Evolutionary conservation across 2,888 invertebrate species (phyloP).

Genomic region (Deroplatys truncata): DNA sequence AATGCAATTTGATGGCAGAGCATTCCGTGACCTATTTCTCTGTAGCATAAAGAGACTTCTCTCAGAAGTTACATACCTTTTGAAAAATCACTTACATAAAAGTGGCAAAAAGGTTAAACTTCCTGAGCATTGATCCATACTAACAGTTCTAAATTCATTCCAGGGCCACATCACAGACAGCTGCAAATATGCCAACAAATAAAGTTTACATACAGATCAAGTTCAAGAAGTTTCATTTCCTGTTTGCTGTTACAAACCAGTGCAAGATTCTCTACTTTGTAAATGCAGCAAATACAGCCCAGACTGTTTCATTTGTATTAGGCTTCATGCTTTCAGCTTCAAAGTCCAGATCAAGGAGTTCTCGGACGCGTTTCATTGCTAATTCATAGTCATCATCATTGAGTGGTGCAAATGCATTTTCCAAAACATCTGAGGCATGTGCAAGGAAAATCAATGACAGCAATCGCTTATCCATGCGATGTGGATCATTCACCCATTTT

Average conservation of each 20-base stretch:
- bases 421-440: conserved; percentile 97
- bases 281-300: conserved; percentile 98
- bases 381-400: conserved; percentile 97
- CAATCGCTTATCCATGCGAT: conserved; percentile 93
- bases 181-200: neutral
- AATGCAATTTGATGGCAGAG: neutral
- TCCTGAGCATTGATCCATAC: neutral
- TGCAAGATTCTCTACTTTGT: conserved; percentile 68
- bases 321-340: conserved; percentile 92
- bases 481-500: conserved; percentile 96
- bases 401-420: conserved; percentile 98
- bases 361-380: conserved; percentile 95
- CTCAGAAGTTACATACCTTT: neutral
- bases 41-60: neutral
- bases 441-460: conserved; percentile 91
- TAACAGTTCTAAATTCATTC: neutral
- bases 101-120: neutral
- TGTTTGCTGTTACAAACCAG: neutral
- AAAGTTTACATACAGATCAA: neutral
- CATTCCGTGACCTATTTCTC: neutral
- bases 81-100: neutral
- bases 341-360: conserved; percentile 93
- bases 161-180: neutral
- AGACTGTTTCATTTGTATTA: conserved; percentile 89
- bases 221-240: neutral